Conservation (phyloP, 1,140 invertebrate species). For the Trachymyrmex cornetzi region DNA sequence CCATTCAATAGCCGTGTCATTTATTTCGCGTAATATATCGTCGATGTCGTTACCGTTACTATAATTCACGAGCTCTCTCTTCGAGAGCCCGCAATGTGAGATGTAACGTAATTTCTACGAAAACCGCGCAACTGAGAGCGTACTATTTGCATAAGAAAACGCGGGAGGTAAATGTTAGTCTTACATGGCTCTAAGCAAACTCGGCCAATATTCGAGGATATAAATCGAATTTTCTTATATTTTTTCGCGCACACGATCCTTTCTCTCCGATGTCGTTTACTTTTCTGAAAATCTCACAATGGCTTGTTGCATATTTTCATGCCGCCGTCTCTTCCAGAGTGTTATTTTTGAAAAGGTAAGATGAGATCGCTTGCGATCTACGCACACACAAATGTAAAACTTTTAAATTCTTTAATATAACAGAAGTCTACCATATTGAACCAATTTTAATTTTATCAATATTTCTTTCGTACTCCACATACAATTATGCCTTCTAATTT, state of each 20-base stretch:
- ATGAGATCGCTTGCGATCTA: background rate
- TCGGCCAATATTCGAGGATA: background rate
- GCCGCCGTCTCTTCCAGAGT: background rate
- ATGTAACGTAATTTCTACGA: slow-evolving; percentile 15
- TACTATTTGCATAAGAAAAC: slow-evolving; percentile 22
- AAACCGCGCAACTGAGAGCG: background rate
- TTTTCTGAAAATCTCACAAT: background rate
- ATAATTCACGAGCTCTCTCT: background rate
- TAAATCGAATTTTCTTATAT: slow-evolving; percentile 33
- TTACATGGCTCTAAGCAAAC: slow-evolving; percentile 10
- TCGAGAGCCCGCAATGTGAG: background rate
- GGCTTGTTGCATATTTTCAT: background rate
- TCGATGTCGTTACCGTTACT: background rate
- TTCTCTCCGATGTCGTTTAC: background rate
- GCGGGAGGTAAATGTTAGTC: slow-evolving; percentile 22
- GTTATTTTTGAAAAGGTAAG: slow-evolving; percentile 2
- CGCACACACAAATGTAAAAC: background rate
- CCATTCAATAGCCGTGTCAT: slow-evolving; percentile 19
- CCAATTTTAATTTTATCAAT: background rate
- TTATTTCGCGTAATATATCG: slow-evolving; percentile 40
- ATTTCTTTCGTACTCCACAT: background rate
- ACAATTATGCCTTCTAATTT: background rate
- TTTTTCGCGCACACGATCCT: background rate
- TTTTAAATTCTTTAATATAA: background rate
- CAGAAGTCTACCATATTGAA: background rate